These are phyloP conservation scores for Lipophrys pholis DNA, from an alignment of 2,113 vertebrate species.

Conservation along the genomic window DNA sequence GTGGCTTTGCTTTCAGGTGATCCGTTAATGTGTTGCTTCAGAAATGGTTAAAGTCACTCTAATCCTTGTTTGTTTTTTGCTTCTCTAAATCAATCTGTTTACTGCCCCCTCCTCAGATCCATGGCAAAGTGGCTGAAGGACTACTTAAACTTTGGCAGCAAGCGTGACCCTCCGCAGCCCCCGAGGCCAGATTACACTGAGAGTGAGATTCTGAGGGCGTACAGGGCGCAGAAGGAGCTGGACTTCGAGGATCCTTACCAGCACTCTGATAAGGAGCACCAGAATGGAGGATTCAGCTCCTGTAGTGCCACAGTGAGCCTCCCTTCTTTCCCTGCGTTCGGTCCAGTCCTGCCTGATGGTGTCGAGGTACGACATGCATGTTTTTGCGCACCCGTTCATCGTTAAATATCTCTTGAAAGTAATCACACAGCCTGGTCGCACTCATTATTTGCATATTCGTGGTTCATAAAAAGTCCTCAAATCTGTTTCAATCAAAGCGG, in stretches of 20 bases:
- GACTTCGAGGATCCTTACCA: constrained; percentile 94
- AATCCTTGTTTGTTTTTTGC: no score
- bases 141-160: constrained; percentile 90
- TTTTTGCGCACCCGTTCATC: not conserved
- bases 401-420: not conserved
- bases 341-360: constrained; percentile 73
- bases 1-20: no score
- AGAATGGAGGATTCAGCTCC: constrained; percentile 68
- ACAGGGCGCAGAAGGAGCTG: constrained; percentile 88
- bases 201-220: constrained; percentile 90
- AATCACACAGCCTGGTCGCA: no score
- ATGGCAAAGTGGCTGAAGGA: constrained; percentile 96
- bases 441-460: no score
- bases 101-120: constrained; percentile 55
- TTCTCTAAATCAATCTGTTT: no score
- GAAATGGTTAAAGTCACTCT: no score
- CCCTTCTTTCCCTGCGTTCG: constrained; percentile 75
- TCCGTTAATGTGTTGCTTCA: no score
- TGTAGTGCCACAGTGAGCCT: constrained; percentile 72
- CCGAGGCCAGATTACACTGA: constrained; percentile 92
- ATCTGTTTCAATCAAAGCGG: not conserved
- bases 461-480: no score
- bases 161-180: constrained; percentile 88
- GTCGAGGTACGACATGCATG: constrained; percentile 67
- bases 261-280: constrained; percentile 74